phyloP scores from a whole-genome alignment of 2,113 vertebrate genomes.

The Gymnobelideus leadbeateri region DNA sequence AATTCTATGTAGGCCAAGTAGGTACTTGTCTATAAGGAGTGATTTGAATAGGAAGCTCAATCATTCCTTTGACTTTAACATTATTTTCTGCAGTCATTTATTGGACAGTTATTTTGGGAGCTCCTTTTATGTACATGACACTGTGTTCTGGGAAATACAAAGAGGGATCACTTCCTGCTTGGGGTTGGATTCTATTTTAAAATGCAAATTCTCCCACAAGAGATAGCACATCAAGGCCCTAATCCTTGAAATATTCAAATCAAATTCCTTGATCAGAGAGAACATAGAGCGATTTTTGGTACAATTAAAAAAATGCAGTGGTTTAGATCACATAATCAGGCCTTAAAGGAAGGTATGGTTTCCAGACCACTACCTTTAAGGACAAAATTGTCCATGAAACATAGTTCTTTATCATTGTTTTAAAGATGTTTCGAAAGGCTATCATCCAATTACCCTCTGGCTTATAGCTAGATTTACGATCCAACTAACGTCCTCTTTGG shows the following conservation, averaged over 20 bases:
- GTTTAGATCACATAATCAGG: not conserved
- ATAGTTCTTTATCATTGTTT: not conserved
- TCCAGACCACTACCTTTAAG: not conserved
- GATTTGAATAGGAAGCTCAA: not conserved
- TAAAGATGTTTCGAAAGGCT: not conserved
- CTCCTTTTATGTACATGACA: not conserved
- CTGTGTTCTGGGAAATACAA: not conserved
- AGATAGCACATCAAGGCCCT: not conserved
- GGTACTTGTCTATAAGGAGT: not conserved
- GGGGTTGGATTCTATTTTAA: not conserved
- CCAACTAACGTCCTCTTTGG: not conserved
- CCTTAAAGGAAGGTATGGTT: not conserved
- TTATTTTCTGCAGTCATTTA: not conserved
- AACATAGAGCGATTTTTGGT: not conserved
- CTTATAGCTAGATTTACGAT: not conserved
- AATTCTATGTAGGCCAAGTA: not conserved
- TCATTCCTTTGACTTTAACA: not conserved
- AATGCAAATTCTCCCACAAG: not conserved
- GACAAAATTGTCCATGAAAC: not conserved
- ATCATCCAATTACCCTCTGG: not conserved
- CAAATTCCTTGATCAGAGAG: not conserved
- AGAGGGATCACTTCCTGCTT: not conserved
- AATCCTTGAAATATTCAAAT: not conserved
- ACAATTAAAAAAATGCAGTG: not conserved
- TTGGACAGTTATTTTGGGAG: not conserved